Conservation (phyloP, 1,140 invertebrate genomes). For the Andricus grossulariae region DNA sequence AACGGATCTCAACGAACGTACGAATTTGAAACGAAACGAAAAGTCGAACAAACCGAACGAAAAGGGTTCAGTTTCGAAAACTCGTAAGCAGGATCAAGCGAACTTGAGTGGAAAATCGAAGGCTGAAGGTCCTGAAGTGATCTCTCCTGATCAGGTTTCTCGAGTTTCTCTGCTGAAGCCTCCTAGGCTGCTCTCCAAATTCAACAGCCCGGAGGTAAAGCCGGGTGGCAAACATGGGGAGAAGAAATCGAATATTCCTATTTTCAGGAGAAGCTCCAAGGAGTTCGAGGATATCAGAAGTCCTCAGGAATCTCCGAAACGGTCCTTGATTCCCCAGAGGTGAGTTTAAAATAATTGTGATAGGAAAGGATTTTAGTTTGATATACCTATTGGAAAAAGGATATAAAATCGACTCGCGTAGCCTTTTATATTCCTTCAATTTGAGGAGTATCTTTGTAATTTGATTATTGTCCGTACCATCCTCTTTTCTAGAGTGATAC, state of each 20-base stretch:
- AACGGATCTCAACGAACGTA: constrained; percentile 40
- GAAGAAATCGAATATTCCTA: constrained; percentile 71
- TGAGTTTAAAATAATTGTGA: constrained; percentile 33
- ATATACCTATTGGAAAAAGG: no score
- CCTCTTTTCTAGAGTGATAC: no score
- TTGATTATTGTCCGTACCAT: no score
- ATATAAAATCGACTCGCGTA: no score
- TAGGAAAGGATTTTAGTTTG: no score
- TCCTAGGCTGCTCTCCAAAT: constrained; percentile 60
- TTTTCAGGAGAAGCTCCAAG: constrained; percentile 67
- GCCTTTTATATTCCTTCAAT: no score
- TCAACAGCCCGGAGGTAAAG: constrained; percentile 59
- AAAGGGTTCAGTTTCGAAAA: constrained; percentile 35
- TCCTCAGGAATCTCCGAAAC: constrained; percentile 70
- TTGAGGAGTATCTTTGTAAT: no score
- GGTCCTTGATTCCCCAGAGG: constrained; percentile 72
- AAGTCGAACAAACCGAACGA: constrained; percentile 37
- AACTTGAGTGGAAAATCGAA: constrained; percentile 33
- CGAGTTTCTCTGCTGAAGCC: constrained; percentile 63
- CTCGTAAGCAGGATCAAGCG: constrained; percentile 43
- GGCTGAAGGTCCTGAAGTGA: constrained; percentile 39
- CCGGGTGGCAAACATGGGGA: constrained; percentile 62
- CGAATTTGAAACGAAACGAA: constrained; percentile 41
- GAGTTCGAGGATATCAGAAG: constrained; percentile 73
- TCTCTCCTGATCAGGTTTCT: constrained; percentile 10